A percentile compares a stretch with the other conserved stretches of the same genome.
Conservation (phyloP, 2,888 invertebrate species). For the Eubasilissa splendida region DNA sequence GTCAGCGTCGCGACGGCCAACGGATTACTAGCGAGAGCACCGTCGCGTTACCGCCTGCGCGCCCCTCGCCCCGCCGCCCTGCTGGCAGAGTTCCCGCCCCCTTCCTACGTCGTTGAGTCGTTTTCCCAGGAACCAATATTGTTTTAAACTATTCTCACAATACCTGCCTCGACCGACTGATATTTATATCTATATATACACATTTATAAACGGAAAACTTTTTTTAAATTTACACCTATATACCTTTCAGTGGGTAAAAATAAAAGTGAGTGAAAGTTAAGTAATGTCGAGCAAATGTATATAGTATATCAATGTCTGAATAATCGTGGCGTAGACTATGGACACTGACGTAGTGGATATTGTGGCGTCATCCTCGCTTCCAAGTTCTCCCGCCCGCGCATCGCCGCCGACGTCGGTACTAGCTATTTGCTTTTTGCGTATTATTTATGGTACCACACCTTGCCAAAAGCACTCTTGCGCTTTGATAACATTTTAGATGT, state of each 20-base stretch:
- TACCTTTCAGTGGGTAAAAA: no score
- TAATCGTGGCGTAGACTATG: not conserved
- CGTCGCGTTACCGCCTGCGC: conserved; percentile 57
- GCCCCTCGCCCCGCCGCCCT: conserved; percentile 59
- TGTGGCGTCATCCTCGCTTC: conserved; percentile 24
- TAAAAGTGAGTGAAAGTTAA: no score
- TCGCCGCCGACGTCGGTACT: conserved; percentile 6
- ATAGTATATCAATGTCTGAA: not conserved
- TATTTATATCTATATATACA: no score
- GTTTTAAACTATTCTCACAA: conserved; percentile 13
- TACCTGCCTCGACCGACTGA: not conserved
- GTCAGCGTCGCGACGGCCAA: conserved; percentile 53
- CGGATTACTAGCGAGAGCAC: conserved; percentile 59
- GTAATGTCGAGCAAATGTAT: not conserved
- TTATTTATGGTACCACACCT: conserved; percentile 15
- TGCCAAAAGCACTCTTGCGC: conserved; percentile 19
- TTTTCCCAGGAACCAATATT: conserved; percentile 26
- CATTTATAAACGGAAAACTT: no score
- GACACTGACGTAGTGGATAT: conserved; percentile 21
- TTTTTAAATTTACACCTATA: no score
- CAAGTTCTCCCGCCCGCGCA: not conserved
- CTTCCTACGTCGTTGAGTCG: not conserved
- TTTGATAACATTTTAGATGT: not conserved
- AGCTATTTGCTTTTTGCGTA: conserved; percentile 9
- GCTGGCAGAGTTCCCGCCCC: conserved; percentile 35